Evolutionary conservation across 2,888 invertebrate genomes (phyloP).

Genomic region (Eilema caniola): DNA sequence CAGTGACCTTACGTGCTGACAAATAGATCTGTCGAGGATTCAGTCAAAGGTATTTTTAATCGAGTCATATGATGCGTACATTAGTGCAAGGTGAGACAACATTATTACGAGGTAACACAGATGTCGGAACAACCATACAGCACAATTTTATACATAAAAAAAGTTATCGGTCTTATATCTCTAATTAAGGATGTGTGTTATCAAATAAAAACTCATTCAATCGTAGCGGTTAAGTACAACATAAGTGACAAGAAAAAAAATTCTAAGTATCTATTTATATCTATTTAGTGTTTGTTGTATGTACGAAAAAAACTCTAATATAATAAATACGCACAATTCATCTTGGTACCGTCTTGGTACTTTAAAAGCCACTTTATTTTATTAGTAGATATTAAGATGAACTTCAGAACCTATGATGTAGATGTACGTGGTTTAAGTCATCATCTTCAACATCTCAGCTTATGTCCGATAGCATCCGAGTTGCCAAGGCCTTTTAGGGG

Average conservation of each 20-base stretch:
- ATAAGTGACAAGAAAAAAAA: background rate
- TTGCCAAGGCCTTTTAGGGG: too few species aligned
- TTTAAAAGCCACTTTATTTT: too few species aligned
- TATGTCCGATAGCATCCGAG: too few species aligned
- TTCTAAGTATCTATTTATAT: too few species aligned
- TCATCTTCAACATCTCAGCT: too few species aligned
- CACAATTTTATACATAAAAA: slow-evolving; percentile 30
- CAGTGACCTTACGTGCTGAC: slow-evolving; percentile 75
- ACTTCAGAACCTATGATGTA: too few species aligned
- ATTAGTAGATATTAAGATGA: too few species aligned
- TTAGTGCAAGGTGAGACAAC: slow-evolving; percentile 72
- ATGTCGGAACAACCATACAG: slow-evolving; percentile 27
- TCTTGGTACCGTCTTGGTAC: too few species aligned
- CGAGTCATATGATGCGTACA: slow-evolving; percentile 64
- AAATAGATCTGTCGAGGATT: slow-evolving; percentile 72
- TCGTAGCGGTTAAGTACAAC: background rate
- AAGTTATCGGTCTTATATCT: slow-evolving; percentile 26
- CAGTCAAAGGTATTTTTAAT: slow-evolving; percentile 56
- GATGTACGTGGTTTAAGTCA: too few species aligned
- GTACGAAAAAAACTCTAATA: too few species aligned
- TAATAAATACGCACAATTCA: too few species aligned
- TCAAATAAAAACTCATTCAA: background rate
- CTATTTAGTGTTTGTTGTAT: too few species aligned
- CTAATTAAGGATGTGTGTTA: slow-evolving; percentile 46
- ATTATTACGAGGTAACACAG: slow-evolving; percentile 52